Evolutionary conservation across 2,113 vertebrate species (phyloP).

Genomic region (Aviceda subcristata): DNA sequence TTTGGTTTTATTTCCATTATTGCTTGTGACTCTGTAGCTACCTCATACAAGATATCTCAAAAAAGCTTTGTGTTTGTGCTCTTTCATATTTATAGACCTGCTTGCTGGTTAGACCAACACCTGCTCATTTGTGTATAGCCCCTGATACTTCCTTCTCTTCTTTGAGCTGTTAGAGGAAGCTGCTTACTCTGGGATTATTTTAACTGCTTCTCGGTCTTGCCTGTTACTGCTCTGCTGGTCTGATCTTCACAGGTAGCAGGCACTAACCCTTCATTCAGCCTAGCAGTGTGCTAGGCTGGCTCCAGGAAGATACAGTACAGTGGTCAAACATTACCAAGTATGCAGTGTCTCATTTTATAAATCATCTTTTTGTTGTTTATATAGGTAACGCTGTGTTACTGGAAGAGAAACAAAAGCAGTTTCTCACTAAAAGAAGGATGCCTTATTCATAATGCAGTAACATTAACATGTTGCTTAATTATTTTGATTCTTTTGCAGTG

Average conservation of each 20-base stretch:
- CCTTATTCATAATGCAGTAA: neutral
- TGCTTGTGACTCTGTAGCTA: neutral
- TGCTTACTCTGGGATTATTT: neutral
- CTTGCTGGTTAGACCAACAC: neutral
- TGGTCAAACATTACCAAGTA: neutral
- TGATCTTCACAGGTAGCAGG: neutral
- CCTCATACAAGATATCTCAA: neutral
- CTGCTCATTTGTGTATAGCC: neutral
- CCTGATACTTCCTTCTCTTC: neutral
- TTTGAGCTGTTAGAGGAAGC: neutral
- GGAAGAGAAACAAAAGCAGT: neutral
- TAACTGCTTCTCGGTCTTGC: fast-evolving
- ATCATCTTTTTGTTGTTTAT: neutral
- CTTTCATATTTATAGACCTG: neutral
- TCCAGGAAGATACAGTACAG: neutral
- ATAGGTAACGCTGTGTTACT: neutral
- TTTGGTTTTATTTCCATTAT: neutral
- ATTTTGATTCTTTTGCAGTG: neutral
- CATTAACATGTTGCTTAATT: neutral
- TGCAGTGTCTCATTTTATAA: neutral
- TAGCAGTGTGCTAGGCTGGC: neutral
- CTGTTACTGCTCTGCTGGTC: neutral
- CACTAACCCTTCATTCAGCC: neutral
- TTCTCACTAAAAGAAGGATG: neutral
- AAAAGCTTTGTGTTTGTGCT: neutral